phyloP scores from a whole-genome alignment of 2,113 vertebrate species.

The Passer domesticus region DNA sequence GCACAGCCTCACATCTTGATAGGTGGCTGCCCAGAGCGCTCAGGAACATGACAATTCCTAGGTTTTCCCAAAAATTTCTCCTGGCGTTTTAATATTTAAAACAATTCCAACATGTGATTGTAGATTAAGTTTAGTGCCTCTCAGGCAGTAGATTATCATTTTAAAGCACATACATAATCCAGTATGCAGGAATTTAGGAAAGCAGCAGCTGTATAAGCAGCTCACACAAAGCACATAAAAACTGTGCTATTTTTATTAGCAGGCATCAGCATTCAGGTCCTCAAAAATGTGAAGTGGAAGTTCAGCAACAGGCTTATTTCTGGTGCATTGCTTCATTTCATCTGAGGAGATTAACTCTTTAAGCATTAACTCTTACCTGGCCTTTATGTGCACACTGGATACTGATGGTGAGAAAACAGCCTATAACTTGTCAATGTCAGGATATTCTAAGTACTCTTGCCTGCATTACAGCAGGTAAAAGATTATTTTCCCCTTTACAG shows the following conservation, averaged over 20 bases:
- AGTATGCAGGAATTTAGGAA: conserved; percentile 32
- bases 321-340: conserved; percentile 43
- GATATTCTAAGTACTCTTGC: not conserved
- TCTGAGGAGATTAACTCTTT: conserved; percentile 11
- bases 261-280: conserved; percentile 51
- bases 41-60: rapidly evolving
- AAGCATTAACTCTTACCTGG: conserved; percentile 5
- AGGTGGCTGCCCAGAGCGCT: not conserved
- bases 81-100: not conserved
- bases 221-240: conserved; percentile 54
- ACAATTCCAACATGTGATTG: not conserved
- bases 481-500: not conserved
- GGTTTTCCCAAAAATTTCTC: not conserved
- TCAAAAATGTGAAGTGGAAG: conserved; percentile 46
- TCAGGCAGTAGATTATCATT: conserved; percentile 30
- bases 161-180: not conserved
- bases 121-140: not conserved
- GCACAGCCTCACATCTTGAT: not conserved
- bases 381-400: not conserved
- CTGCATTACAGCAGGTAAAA: not conserved
- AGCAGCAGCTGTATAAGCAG: conserved; percentile 63
- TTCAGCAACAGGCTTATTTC: conserved; percentile 53
- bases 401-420: not conserved
- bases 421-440: not conserved
- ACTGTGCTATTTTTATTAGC: conserved; percentile 58